Conservation (phyloP, 2,888 invertebrate species). For the Heliconius erato region DNA sequence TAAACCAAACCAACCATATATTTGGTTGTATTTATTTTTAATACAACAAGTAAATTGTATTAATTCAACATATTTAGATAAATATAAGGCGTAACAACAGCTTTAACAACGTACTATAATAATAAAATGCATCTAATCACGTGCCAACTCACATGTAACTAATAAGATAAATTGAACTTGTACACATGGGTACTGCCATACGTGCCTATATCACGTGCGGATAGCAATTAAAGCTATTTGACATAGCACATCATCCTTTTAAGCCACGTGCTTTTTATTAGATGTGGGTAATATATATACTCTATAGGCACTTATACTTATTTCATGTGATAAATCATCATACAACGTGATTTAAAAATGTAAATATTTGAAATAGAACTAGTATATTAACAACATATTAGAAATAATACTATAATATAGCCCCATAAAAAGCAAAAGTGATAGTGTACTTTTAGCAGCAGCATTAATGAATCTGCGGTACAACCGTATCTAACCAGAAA, state of each 20-base stretch:
- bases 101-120: slow-evolving; percentile 19
- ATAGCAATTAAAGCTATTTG: slow-evolving; percentile 71
- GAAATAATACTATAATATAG: neutral
- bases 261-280: slow-evolving; percentile 61
- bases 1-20: neutral
- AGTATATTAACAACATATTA: neutral
- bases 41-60: neutral
- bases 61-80: neutral
- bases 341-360: neutral
- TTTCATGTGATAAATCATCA: no score
- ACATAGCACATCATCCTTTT: slow-evolving; percentile 70
- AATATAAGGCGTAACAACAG: slow-evolving; percentile 11
- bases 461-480: slow-evolving; percentile 44
- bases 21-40: neutral
- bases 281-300: no score
- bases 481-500: slow-evolving; percentile 51
- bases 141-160: slow-evolving; percentile 45
- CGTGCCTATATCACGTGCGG: slow-evolving; percentile 70
- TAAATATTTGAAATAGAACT: neutral
- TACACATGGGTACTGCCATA: slow-evolving; percentile 63
- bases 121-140: slow-evolving; percentile 45
- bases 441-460: slow-evolving; percentile 44
- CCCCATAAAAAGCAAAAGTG: slow-evolving; percentile 41
- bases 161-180: slow-evolving; percentile 41
- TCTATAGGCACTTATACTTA: slow-evolving; percentile 11